Base-by-base conservation (phyloP, 53 echinoderm and acorn worm genomes). In the Astropecten irregularis region DNA sequence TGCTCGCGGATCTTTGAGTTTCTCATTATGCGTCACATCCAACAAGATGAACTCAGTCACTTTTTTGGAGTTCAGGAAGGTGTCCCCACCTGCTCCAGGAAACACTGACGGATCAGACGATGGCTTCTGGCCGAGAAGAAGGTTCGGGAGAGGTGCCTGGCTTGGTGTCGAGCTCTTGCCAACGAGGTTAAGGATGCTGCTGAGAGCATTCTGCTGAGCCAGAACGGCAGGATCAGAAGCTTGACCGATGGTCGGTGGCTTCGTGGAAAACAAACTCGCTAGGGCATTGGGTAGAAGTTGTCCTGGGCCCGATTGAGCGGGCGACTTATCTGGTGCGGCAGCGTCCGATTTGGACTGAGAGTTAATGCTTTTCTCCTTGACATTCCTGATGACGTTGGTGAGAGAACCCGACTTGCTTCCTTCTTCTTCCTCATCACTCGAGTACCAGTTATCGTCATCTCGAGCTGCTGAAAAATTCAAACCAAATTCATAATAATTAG, bases 391-490 rank as follows among this genome's bases (percentile, higher is more conserved):
- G 11, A 49, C 33, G 5, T 36, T 81, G 13, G 64, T 39, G 26
- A 87, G 53, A n/a, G n/a, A n/a, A n/a, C n/a, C n/a, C n/a, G 47
- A 63, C 35, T 30, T 58, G 30, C 48, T 83, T 16, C 60, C 77
- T 15, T 47, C 56, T 30, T 40, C 67, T 3, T 95, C 94, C 36
- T 99, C 99, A 72, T 99, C 99, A 81, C 99, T 99, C 37, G 99
- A 99, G 69, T 99, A 99, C 99, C 99, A 99, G 38, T 86, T 91
- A 25, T 94, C 94, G 36, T 90, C 95, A 32, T 85, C 88, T 57
- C 87, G 84, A 44, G 68, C 88, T 88, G 71, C 65, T 71, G 28
- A 31, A 9, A 58, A 29, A n/a, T n/a, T n/a, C n/a, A n/a, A n/a
- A n/a, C n/a, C n/a, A n/a, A n/a, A n/a, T n/a, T n/a, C n/a, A n/a